Conservation (phyloP, 2,113 vertebrate genomes). For the Stomatorhinus ivindoensis region DNA sequence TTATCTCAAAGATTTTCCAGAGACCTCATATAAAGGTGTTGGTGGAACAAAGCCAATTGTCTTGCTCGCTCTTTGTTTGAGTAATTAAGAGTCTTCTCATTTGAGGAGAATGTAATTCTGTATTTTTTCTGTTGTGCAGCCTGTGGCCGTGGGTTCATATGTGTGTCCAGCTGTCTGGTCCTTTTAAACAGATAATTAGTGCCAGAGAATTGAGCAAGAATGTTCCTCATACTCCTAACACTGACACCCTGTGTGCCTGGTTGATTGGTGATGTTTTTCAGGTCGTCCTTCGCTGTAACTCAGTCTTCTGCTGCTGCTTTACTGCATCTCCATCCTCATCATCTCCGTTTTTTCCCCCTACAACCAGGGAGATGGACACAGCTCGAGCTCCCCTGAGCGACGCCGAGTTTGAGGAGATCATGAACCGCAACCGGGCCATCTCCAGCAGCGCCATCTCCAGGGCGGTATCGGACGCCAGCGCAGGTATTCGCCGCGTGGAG, state of each 20-base stretch:
- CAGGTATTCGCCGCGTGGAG: conserved; percentile 62
- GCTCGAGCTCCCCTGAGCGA: conserved; percentile 89
- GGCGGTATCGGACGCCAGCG: conserved; percentile 95
- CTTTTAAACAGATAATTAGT: background rate
- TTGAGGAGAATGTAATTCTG: background rate
- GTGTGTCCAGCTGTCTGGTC: background rate
- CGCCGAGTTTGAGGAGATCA: conserved; percentile 99
- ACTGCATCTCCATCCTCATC: background rate
- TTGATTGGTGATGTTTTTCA: background rate
- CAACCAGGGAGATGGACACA: conserved; percentile 87
- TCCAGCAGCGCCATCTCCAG: conserved; percentile 97
- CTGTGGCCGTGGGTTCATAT: background rate
- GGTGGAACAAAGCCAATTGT: background rate
- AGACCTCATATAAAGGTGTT: background rate
- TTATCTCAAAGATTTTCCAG: background rate
- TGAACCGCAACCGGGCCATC: conserved; percentile 96
- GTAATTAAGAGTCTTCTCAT: background rate
- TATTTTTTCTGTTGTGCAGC: background rate
- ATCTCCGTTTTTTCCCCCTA: background rate
- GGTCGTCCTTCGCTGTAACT: background rate
- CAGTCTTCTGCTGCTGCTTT: background rate
- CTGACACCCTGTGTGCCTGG: background rate
- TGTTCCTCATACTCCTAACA: background rate
- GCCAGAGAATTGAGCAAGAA: background rate
- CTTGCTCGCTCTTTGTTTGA: background rate